Conservation (phyloP, 2,888 invertebrate species). For the Leptinotarsa juncta region DNA sequence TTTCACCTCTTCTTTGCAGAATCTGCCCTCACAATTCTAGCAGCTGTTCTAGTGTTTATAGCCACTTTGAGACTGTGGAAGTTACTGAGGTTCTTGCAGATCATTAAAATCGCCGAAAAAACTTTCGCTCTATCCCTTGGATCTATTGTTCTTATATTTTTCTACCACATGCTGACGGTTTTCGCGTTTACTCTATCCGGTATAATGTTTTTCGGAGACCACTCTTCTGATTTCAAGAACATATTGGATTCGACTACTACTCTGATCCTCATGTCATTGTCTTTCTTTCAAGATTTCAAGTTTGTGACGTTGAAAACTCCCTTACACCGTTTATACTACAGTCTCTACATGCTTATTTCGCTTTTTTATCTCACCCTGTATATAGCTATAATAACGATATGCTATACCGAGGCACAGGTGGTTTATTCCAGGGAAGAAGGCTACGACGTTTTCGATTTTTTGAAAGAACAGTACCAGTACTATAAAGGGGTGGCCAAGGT, state of each 20-base stretch:
- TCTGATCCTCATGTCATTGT: slow-evolving; percentile 46
- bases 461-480: slow-evolving; percentile 48
- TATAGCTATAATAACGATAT: slow-evolving; percentile 49
- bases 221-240: slow-evolving; percentile 44
- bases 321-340: slow-evolving; percentile 44
- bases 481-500: slow-evolving; percentile 43
- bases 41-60: slow-evolving; percentile 52
- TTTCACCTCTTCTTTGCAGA: slow-evolving; percentile 52
- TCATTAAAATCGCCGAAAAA: slow-evolving; percentile 54
- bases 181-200: slow-evolving; percentile 38
- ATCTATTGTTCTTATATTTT: slow-evolving; percentile 47
- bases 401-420: slow-evolving; percentile 48
- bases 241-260: slow-evolving; percentile 40
- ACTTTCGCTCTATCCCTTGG: slow-evolving; percentile 48
- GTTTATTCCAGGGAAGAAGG: slow-evolving; percentile 44
- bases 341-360: slow-evolving; percentile 46
- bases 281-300: slow-evolving; percentile 42
- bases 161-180: slow-evolving; percentile 46
- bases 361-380: slow-evolving; percentile 46
- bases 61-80: slow-evolving; percentile 58
- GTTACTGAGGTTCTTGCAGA: slow-evolving; percentile 53
- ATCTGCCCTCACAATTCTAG: slow-evolving; percentile 46
- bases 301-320: slow-evolving; percentile 32
- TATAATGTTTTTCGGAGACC: slow-evolving; percentile 38
- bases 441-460: slow-evolving; percentile 47